phyloP scores from a whole-genome alignment of 2,113 vertebrate genomes.

The Perca schrenkii region DNA sequence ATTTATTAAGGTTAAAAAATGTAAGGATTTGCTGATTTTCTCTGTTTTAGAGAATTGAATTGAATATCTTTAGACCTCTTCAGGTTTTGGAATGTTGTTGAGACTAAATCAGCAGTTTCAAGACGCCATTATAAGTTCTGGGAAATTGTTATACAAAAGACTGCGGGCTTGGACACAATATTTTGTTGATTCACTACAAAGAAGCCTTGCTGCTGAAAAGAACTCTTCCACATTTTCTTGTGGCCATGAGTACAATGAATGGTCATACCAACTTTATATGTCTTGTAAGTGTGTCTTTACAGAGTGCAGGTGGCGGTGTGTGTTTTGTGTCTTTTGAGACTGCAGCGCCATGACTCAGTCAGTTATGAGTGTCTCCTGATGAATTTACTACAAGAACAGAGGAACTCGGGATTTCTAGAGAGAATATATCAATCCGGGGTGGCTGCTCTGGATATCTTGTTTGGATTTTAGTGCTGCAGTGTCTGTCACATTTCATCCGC shows the following conservation, averaged over 20 bases:
- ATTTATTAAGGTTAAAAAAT: neutral
- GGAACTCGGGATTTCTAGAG: constrained; percentile 36
- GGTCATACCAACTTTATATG: neutral
- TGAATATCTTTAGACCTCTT: too few species aligned
- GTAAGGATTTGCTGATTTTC: too few species aligned
- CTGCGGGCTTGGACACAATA: neutral
- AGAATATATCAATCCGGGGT: constrained; percentile 9
- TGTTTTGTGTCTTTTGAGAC: constrained; percentile 43
- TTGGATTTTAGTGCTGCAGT: constrained; percentile 19
- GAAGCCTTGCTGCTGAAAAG: neutral
- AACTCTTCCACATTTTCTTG: neutral
- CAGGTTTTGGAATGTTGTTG: neutral
- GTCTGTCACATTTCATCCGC: constrained; percentile 47
- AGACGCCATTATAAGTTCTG: neutral
- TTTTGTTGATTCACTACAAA: neutral
- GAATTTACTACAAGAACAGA: constrained; percentile 33
- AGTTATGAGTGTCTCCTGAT: constrained; percentile 47
- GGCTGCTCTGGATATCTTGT: constrained; percentile 34
- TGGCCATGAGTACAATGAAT: neutral
- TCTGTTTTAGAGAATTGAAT: too few species aligned
- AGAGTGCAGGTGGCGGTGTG: constrained; percentile 39
- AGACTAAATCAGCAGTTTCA: neutral
- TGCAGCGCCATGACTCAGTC: constrained; percentile 22
- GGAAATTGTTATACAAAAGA: neutral
- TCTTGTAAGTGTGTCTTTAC: constrained; percentile 31